These are phyloP conservation scores for Podarcis siculus DNA, from an alignment of 2,797 vertebrate species.

Conservation along the genomic window DNA sequence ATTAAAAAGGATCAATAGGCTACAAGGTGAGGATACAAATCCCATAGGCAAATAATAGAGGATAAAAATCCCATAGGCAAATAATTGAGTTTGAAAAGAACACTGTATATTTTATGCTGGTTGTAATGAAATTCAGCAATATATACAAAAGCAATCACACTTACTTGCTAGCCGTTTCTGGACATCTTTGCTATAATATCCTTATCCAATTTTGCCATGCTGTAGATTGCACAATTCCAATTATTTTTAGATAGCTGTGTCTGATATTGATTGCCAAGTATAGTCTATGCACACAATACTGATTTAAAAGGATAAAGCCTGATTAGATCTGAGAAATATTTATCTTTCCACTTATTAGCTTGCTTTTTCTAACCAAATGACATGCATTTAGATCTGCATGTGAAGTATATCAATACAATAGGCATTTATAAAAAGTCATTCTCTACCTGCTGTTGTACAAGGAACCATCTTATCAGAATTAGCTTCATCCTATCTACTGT, in stretches of 20 bases:
- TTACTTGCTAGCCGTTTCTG: conserved; percentile 36
- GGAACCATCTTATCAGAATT: background rate
- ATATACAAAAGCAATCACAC: background rate
- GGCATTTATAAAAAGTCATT: conserved; percentile 38
- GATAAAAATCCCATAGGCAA: background rate
- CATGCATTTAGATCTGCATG: conserved; percentile 57
- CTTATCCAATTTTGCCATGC: conserved; percentile 36
- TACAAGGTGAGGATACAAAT: background rate
- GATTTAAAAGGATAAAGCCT: conserved; percentile 65
- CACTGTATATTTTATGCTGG: conserved; percentile 6
- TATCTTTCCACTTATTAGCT: conserved; percentile 58
- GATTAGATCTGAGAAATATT: conserved; percentile 68
- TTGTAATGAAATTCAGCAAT: conserved; percentile 10
- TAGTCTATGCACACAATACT: conserved; percentile 44
- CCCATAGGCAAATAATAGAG: background rate
- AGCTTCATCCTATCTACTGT: background rate
- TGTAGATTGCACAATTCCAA: conserved; percentile 50
- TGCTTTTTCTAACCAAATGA: conserved; percentile 60
- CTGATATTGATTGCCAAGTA: conserved; percentile 56
- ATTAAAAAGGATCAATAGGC: accelerated
- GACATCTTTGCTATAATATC: conserved; percentile 33
- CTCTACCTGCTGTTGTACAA: background rate
- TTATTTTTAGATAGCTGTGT: conserved; percentile 57
- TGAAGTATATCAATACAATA: conserved; percentile 35
- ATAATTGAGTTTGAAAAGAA: background rate